These are phyloP conservation scores for Cirrhinus mrigala DNA, from an alignment of 2,797 vertebrate species.

Conservation along the genomic window DNA sequence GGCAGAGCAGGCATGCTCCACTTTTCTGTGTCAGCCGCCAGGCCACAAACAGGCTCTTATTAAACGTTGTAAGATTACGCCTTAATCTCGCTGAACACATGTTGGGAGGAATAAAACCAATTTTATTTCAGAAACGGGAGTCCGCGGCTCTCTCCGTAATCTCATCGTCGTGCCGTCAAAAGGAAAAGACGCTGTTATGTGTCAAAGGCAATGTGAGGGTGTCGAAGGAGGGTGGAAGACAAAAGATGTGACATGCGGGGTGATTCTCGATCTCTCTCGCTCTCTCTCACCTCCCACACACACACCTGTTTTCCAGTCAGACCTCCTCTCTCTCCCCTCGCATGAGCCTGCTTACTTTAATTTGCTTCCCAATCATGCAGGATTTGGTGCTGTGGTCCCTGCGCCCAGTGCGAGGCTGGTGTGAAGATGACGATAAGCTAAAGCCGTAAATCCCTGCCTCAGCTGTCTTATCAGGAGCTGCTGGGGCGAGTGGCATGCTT, in stretches of 20 bases:
- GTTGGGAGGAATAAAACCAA: constrained; percentile 93
- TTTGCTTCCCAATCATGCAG: constrained; percentile 75
- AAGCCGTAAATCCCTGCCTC: constrained; percentile 84
- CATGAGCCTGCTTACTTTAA: constrained; percentile 73
- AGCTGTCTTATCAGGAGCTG: constrained; percentile 84
- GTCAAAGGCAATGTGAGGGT: constrained; percentile 69
- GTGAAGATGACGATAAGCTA: constrained; percentile 85
- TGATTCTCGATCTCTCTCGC: constrained; percentile 34
- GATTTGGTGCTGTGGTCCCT: constrained; percentile 76
- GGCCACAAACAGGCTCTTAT: constrained; percentile 79
- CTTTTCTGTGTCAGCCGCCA: constrained; percentile 77
- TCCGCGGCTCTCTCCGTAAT: constrained; percentile 80
- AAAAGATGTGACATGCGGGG: constrained; percentile 67
- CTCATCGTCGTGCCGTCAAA: constrained; percentile 74
- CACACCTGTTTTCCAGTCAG: constrained; percentile 43
- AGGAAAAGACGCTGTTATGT: constrained; percentile 71
- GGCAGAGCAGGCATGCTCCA: constrained; percentile 75
- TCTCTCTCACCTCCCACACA: constrained; percentile 53
- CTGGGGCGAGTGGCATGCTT: constrained; percentile 81
- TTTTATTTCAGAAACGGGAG: constrained; percentile 89
- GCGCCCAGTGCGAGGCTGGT: constrained; percentile 79
- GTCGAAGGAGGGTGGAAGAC: constrained; percentile 65
- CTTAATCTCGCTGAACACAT: constrained; percentile 92
- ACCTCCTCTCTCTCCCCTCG: constrained; percentile 51
- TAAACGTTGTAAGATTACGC: constrained; percentile 85